Conservation (phyloP, 2,888 invertebrate genomes). For the Pemphredon lugubris region DNA sequence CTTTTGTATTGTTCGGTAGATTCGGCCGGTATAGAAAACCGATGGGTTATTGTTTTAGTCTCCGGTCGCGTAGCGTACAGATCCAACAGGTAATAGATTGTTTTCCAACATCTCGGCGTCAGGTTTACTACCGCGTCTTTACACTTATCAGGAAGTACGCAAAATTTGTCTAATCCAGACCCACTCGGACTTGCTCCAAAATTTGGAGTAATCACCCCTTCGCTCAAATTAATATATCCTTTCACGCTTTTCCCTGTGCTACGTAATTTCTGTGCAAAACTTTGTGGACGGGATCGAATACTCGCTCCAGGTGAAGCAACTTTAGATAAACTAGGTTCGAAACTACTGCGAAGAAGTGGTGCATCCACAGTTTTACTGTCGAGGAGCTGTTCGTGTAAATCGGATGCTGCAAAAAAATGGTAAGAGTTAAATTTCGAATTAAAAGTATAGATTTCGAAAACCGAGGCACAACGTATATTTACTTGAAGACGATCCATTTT, state of each 20-base stretch:
- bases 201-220: conserved; percentile 88
- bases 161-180: conserved; percentile 83
- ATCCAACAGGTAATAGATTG: conserved; percentile 94
- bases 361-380: conserved; percentile 78
- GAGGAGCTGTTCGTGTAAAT: conserved; percentile 84
- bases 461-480: conserved; percentile 59
- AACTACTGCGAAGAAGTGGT: conserved; percentile 68
- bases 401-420: conserved; percentile 82
- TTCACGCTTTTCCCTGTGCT: conserved; percentile 93
- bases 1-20: conserved; percentile 87
- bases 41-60: conserved; percentile 93
- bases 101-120: conserved; percentile 95
- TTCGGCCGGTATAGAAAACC: conserved; percentile 88
- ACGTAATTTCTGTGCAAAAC: conserved; percentile 92
- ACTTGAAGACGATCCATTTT: conserved; percentile 86
- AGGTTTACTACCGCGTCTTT: conserved; percentile 78
- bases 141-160: conserved; percentile 82
- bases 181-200: conserved; percentile 85
- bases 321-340: conserved; percentile 72
- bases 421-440: not conserved
- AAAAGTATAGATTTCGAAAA: not conserved
- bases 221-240: conserved; percentile 92
- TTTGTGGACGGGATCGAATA: conserved; percentile 87
- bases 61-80: conserved; percentile 97
- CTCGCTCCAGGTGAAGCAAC: conserved; percentile 83